Evolutionary conservation across 1,140 invertebrate species (phyloP), one percentile per base, ranked within the genome.

Genomic region (Pseudachorutes palmiensis): DNA sequence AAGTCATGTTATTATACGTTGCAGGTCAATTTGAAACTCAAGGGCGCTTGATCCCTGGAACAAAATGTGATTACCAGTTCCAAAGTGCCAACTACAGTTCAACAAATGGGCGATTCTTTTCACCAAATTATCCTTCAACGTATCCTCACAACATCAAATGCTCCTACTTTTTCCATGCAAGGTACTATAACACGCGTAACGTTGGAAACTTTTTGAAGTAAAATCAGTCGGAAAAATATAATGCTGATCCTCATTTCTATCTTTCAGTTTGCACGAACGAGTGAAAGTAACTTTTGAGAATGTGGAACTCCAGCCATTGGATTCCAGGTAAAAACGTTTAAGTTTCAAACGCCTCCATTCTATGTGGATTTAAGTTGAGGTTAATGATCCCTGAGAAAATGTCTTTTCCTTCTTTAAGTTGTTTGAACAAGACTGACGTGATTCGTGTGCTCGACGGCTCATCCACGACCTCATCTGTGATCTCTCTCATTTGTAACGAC

Each of bases 71-170:
- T 77, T 87, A 88, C 76, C 83, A 88, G 76, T 90, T 90, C 77
- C 78, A 83, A 73, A 88, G 86, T 71, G 83, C 82, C 59, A 82
- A 84, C 73, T 81, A 83, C 72, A 81, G 83, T 58, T 82, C 82
- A 29, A 78, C 82, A 29, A 83, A 87, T 72, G 89, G 89, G 12
- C 82, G 83, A 45, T 88, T 92, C 75, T 92, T 89, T 76, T 91
- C 89, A 48, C 89, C 89, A 1, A 81, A 86, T 69, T 92, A 91
- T 79, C 90, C 90, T 5, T 90, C 89, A 45, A 88, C 84, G 70
- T 92, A 92, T 76, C 89, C 88, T n/a, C 86, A 84, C 72, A 86
- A 88, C 76, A 82, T 88, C 71, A 82, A 83, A 48, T 93, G 90
- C 79, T 84, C 85, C 67, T 92, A 91, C 80, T 83, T 84, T 73